A percentile compares a stretch with the other conserved stretches of the same genome.
Evolutionary conservation across 2,113 vertebrate genomes (phyloP).

Genomic region (Triplophysa tibetana): DNA sequence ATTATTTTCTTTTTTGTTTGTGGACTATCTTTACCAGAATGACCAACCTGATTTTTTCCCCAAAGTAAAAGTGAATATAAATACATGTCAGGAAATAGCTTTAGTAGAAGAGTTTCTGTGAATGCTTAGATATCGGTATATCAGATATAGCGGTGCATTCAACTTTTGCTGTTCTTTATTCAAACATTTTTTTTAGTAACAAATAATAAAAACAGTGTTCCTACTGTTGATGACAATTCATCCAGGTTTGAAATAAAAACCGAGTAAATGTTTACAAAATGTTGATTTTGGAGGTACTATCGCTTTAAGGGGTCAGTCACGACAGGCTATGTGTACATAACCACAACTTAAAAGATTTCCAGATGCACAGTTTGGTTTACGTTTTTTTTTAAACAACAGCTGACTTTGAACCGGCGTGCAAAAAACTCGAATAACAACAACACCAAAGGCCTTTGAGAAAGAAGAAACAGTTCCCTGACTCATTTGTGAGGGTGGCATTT

Average conservation of each 20-base stretch:
- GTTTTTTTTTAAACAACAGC: slow-evolving; percentile 13
- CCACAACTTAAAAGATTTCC: slow-evolving; percentile 31
- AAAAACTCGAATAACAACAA: slow-evolving; percentile 13
- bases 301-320: neutral
- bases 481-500: neutral
- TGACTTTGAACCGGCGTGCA: slow-evolving; percentile 20
- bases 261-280: neutral
- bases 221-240: neutral
- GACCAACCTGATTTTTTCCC: neutral
- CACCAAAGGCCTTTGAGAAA: neutral
- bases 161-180: too few species aligned
- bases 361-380: slow-evolving; percentile 23
- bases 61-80: too few species aligned
- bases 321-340: slow-evolving; percentile 12
- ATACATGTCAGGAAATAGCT: too few species aligned
- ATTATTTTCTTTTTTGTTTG: neutral
- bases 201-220: too few species aligned
- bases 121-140: too few species aligned
- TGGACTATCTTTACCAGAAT: neutral
- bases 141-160: too few species aligned
- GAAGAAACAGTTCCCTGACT: slow-evolving; percentile 10
- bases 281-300: neutral
- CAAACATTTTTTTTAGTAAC: too few species aligned
- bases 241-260: neutral
- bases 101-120: too few species aligned